Evolutionary conservation across 2,888 invertebrate species (phyloP).

Genomic region (Ectemnius lituratus): DNA sequence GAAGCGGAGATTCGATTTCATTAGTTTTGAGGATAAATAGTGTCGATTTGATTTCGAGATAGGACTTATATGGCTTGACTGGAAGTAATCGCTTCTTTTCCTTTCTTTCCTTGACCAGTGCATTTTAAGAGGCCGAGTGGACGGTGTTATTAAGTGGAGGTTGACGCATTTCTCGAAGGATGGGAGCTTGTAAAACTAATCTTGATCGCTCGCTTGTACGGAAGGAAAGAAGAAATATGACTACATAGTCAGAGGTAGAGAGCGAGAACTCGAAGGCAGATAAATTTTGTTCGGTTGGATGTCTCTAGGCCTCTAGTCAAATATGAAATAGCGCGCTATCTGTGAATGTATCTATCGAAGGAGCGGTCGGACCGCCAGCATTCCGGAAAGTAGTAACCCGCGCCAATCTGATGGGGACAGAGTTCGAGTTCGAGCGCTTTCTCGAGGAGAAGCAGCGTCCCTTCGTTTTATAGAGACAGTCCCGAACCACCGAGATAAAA

Average conservation of each 20-base stretch:
- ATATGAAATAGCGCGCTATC: slow-evolving; percentile 42
- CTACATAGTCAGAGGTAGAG: slow-evolving; percentile 14
- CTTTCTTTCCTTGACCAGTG: not conserved
- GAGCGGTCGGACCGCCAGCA: slow-evolving; percentile 13
- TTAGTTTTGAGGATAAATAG: not conserved
- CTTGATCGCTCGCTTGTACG: slow-evolving; percentile 54
- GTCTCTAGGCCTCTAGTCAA: slow-evolving; percentile 37
- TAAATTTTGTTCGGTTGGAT: slow-evolving; percentile 28
- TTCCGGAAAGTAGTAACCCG: slow-evolving; percentile 32
- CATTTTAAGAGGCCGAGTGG: slow-evolving; percentile 19
- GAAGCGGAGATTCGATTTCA: too few species aligned
- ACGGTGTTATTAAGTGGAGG: slow-evolving; percentile 44
- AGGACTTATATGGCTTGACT: slow-evolving; percentile 15
- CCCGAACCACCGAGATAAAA: slow-evolving; percentile 8
- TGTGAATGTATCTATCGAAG: slow-evolving; percentile 23
- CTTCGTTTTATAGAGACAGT: slow-evolving; percentile 2
- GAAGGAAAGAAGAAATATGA: slow-evolving; percentile 44
- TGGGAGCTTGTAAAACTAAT: slow-evolving; percentile 49
- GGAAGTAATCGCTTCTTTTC: slow-evolving; percentile 38
- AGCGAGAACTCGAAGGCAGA: slow-evolving; percentile 32
- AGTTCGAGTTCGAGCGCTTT: not conserved
- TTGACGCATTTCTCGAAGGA: slow-evolving; percentile 35
- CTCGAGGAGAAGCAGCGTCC: not conserved
- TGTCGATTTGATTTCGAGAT: not conserved
- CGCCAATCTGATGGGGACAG: slow-evolving; percentile 16